A percentile compares a stretch with the other conserved stretches of the same genome.
Conservation (phyloP, 1,140 invertebrate species). For the Cepaea nemoralis region DNA sequence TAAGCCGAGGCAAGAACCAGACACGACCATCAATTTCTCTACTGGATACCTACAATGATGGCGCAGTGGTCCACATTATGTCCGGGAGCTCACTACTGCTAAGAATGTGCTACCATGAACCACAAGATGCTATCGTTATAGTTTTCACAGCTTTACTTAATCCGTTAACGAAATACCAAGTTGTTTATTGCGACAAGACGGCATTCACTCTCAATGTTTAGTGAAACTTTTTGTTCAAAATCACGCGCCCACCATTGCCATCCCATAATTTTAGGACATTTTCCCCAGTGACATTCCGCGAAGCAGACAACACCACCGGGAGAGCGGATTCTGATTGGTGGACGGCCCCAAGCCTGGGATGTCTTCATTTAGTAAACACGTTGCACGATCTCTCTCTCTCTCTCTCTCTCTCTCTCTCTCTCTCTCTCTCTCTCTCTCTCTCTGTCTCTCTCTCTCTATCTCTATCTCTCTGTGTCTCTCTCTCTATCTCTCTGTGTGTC, state of each 20-base stretch:
- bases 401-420: too few species aligned
- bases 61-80: constrained; percentile 38
- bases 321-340: not conserved
- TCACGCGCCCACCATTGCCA: constrained; percentile 81
- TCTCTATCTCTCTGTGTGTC: too few species aligned
- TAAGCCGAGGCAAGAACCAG: too few species aligned
- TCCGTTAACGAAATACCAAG: not conserved
- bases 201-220: constrained; percentile 11
- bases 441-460: too few species aligned
- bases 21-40: too few species aligned
- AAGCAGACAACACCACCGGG: constrained; percentile 21
- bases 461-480: too few species aligned
- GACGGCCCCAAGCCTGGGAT: not conserved
- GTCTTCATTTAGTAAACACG: not conserved
- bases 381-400: too few species aligned
- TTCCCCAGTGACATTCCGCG: constrained; percentile 31
- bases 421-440: too few species aligned
- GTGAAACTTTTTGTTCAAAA: constrained; percentile 77
- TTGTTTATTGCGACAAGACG: not conserved
- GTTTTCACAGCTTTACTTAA: not conserved
- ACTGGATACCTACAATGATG: constrained; percentile 32
- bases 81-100: constrained; percentile 10
- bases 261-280: constrained; percentile 72
- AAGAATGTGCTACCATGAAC: not conserved
- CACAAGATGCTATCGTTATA: not conserved